phyloP scores from a whole-genome alignment of 2,113 vertebrate species.

The Apus apus region DNA sequence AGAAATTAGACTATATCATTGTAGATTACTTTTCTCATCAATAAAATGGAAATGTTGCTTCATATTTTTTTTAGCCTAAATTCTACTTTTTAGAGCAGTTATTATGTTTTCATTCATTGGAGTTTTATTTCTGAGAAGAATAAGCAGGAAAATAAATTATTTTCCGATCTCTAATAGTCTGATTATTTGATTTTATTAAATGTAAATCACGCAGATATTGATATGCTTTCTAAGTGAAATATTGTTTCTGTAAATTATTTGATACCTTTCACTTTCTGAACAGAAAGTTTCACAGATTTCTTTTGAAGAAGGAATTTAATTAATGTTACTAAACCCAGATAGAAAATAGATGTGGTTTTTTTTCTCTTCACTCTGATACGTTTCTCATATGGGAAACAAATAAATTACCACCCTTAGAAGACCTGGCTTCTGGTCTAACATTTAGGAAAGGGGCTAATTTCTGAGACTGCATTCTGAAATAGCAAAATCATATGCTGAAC shows the following conservation, averaged over 20 bases:
- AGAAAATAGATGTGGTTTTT: neutral
- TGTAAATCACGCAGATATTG: neutral
- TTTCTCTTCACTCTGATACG: neutral
- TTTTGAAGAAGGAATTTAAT: constrained; percentile 1
- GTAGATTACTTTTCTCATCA: neutral
- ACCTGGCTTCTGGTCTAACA: neutral
- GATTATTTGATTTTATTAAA: neutral
- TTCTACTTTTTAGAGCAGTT: neutral
- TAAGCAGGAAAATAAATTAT: neutral
- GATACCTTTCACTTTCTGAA: neutral
- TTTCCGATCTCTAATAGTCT: neutral
- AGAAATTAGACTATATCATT: neutral
- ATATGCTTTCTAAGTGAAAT: neutral
- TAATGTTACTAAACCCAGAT: neutral
- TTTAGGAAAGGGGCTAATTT: neutral
- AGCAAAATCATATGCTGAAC: neutral
- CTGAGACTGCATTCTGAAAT: neutral
- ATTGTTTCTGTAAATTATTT: constrained; percentile 19
- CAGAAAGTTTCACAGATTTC: neutral
- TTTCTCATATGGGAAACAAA: neutral
- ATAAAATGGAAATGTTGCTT: neutral
- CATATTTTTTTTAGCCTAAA: neutral
- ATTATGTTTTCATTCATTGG: neutral
- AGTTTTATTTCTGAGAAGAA: neutral
- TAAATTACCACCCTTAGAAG: neutral